These are phyloP conservation scores for Rhabdophis nuchalis DNA, from an alignment of 2,797 vertebrate genomes.

Conservation along the genomic window DNA sequence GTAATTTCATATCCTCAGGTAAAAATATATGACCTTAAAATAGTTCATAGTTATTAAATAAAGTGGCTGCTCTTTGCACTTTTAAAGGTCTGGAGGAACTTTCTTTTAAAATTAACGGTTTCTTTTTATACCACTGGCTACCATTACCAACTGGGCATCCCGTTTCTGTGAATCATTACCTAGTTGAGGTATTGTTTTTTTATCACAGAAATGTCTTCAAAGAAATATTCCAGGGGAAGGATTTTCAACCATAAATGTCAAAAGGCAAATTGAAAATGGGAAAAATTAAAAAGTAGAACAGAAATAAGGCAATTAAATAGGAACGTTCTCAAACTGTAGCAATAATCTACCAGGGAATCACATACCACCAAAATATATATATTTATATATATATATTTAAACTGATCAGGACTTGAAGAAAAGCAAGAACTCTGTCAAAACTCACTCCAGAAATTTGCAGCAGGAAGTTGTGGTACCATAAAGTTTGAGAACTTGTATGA, in stretches of 20 bases:
- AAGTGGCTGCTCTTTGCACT: not conserved
- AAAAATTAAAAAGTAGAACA: slow-evolving; percentile 14
- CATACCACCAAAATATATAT: not conserved
- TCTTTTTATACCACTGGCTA: not conserved
- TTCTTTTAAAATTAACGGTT: slow-evolving; percentile 15
- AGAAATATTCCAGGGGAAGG: not conserved
- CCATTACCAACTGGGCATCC: slow-evolving; percentile 10
- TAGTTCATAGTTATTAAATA: slow-evolving; percentile 25
- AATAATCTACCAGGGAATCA: not conserved
- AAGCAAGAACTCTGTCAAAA: not conserved
- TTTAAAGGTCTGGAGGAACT: slow-evolving; percentile 37
- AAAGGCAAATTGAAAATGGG: not conserved
- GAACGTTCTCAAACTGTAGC: not conserved
- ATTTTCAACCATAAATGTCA: not conserved
- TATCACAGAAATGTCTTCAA: not conserved
- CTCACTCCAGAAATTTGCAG: not conserved
- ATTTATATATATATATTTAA: no score
- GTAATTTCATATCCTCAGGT: slow-evolving; percentile 20
- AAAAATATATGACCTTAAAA: slow-evolving; percentile 45
- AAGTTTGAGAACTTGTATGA: not conserved
- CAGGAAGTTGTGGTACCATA: not conserved
- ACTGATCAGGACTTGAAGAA: not conserved
- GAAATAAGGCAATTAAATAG: slow-evolving; percentile 32
- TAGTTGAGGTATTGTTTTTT: slow-evolving; percentile 1
- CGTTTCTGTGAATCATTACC: slow-evolving; percentile 10